A percentile compares a stretch with the other conserved stretches of the same genome.
These are phyloP conservation scores for Erannis defoliaria DNA, from an alignment of 2,888 invertebrate genomes.

Conservation along the genomic window DNA sequence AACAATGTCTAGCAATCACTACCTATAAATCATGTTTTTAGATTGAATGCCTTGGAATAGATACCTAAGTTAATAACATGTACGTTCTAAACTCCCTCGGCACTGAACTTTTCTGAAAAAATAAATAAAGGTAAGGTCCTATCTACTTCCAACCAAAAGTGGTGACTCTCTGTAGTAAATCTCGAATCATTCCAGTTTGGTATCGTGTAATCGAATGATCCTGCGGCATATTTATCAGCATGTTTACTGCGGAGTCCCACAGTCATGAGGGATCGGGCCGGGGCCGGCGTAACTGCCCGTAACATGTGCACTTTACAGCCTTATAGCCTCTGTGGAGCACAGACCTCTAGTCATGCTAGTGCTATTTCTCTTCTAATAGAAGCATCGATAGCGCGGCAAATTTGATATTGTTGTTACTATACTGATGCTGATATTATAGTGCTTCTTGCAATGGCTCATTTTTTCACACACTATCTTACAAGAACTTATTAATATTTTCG, in stretches of 20 bases:
- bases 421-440: neutral
- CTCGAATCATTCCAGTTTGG: neutral
- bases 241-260: constrained; percentile 45
- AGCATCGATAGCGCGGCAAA: constrained; percentile 19
- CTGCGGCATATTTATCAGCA: constrained; percentile 49
- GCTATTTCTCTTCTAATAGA: constrained; percentile 29
- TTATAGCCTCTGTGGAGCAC: constrained; percentile 42
- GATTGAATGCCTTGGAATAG: too few species aligned
- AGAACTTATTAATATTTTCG: too few species aligned
- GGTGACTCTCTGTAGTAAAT: neutral
- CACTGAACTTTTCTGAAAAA: too few species aligned
- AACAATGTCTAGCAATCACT: too few species aligned
- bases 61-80: too few species aligned
- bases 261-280: constrained; percentile 48
- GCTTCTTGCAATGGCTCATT: neutral
- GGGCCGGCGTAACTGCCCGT: constrained; percentile 57
- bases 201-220: constrained; percentile 46
- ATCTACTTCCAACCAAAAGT: too few species aligned
- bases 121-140: too few species aligned
- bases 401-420: neutral
- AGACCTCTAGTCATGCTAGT: constrained; percentile 32
- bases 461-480: too few species aligned
- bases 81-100: too few species aligned
- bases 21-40: too few species aligned
- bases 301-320: constrained; percentile 74